phyloP scores from a whole-genome alignment of 2,113 vertebrate genomes.

The Oenanthe melanoleuca region DNA sequence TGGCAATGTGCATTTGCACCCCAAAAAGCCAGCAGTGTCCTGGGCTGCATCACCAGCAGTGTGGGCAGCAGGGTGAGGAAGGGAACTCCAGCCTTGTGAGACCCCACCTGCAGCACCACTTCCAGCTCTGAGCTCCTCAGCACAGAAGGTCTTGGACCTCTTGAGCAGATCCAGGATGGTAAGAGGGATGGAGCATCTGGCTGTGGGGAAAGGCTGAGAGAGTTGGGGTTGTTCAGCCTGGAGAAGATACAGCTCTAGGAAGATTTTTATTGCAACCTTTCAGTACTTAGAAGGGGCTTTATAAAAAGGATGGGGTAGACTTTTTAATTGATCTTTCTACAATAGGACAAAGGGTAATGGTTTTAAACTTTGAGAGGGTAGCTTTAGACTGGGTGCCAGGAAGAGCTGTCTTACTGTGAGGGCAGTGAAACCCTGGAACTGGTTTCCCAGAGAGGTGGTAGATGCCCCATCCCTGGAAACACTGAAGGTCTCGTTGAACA shows the following conservation, averaged over 20 bases:
- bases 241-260: background rate
- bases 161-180: background rate
- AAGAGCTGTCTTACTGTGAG: background rate
- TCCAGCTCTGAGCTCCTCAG: background rate
- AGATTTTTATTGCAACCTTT: background rate
- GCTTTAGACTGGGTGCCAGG: background rate
- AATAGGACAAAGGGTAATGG: background rate
- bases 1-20: accelerated
- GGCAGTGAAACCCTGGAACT: background rate
- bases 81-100: background rate
- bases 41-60: background rate
- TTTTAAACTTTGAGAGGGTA: background rate
- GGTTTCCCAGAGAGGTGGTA: background rate
- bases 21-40: accelerated
- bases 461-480: background rate
- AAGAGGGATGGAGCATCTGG: background rate
- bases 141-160: background rate
- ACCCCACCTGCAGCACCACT: background rate
- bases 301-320: background rate
- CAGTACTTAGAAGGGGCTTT: background rate
- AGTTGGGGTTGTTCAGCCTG: background rate
- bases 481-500: background rate
- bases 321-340: no score
- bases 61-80: background rate
- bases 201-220: background rate